Evolutionary conservation across 1,140 invertebrate genomes (phyloP).

Genomic region (Zaprionus africanus): DNA sequence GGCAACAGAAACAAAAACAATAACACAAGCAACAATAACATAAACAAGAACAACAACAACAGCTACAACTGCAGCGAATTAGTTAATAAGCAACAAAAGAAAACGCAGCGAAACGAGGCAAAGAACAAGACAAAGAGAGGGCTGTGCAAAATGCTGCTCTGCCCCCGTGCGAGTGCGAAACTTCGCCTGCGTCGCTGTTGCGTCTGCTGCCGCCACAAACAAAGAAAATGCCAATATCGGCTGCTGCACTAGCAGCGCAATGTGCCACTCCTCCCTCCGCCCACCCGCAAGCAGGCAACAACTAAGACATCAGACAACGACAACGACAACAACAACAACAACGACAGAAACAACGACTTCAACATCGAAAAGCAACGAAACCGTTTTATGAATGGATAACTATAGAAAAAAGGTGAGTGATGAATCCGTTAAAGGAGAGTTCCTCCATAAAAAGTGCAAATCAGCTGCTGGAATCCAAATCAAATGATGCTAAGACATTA

Average conservation of each 20-base stretch:
- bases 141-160: slow-evolving; percentile 48
- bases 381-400: slow-evolving; percentile 77
- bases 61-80: slow-evolving; percentile 13
- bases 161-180: slow-evolving; percentile 47
- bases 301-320: slow-evolving; percentile 27
- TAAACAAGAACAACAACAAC: slow-evolving; percentile 21
- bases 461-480: not conserved
- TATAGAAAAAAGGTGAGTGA: slow-evolving; percentile 80
- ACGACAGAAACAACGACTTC: slow-evolving; percentile 28
- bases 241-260: slow-evolving; percentile 27
- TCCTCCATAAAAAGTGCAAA: not conserved
- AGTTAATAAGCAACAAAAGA: slow-evolving; percentile 11
- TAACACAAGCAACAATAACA: slow-evolving; percentile 15
- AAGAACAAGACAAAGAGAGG: not conserved
- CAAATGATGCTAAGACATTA: not conserved
- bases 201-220: slow-evolving; percentile 71
- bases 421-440: not conserved
- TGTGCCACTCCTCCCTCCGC: slow-evolving; percentile 31
- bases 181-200: slow-evolving; percentile 61
- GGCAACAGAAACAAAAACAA: slow-evolving; percentile 10
- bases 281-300: slow-evolving; percentile 26
- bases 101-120: not conserved
- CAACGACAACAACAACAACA: slow-evolving; percentile 16
- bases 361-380: slow-evolving; percentile 34
- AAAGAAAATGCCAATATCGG: slow-evolving; percentile 68